Evolutionary conservation across 35 echinoderm and acorn worm genomes (phyloP).

Genomic region (Chiridota heheva): DNA sequence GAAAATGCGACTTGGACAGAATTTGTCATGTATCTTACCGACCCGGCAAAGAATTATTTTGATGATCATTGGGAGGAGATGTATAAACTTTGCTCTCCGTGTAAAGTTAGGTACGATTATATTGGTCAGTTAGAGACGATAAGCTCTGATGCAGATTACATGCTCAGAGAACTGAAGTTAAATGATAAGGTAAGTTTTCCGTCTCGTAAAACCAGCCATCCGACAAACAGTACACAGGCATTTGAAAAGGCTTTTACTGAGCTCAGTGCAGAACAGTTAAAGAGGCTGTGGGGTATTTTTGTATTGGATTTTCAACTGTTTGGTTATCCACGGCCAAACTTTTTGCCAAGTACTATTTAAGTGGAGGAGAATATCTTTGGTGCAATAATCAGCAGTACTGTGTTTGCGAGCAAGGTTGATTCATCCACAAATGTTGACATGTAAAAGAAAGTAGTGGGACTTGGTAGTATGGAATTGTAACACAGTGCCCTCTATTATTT

Average conservation of each 20-base stretch:
- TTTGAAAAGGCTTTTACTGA: constrained; percentile 66
- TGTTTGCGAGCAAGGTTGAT: too few relatives aligned
- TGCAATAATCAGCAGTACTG: too few relatives aligned
- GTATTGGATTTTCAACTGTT: constrained; percentile 80
- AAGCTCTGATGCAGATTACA: constrained; percentile 64
- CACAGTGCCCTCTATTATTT: too few relatives aligned
- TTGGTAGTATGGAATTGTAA: too few relatives aligned
- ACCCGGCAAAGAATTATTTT: constrained; percentile 59
- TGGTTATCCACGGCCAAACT: constrained; percentile 70
- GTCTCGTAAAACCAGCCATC: constrained; percentile 65
- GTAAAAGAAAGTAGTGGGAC: too few relatives aligned
- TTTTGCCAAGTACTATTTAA: constrained; percentile 33
- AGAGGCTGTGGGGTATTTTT: constrained; percentile 76
- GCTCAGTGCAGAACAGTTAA: constrained; percentile 48
- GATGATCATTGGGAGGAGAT: constrained; percentile 96
- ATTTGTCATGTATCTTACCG: constrained; percentile 76
- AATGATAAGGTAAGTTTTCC: constrained; percentile 58
- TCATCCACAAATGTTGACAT: too few relatives aligned
- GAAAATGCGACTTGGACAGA: constrained; percentile 89
- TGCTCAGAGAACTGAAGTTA: constrained; percentile 62
- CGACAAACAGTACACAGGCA: constrained; percentile 72
- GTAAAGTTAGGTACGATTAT: constrained; percentile 85
- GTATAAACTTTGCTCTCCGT: constrained; percentile 76
- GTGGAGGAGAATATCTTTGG: too few relatives aligned
- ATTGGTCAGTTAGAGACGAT: constrained; percentile 88